Conservation (phyloP, 2,888 invertebrate genomes). For the Folsomia manolachei region DNA sequence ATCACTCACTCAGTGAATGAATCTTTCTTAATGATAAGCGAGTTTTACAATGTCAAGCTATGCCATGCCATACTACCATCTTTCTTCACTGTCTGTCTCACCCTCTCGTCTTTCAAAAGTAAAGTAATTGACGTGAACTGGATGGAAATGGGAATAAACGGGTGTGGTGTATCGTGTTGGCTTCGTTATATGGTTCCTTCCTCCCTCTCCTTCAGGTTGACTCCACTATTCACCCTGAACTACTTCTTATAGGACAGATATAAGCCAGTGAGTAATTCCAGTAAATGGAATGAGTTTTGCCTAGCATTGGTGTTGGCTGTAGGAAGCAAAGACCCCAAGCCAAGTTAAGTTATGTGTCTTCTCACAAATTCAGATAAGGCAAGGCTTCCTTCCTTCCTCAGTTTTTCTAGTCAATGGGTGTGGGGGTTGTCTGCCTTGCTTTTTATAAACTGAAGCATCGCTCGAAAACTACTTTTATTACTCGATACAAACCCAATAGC, state of each 20-base stretch:
- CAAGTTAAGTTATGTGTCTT: too few relatives aligned
- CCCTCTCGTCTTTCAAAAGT: not conserved
- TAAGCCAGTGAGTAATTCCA: too few relatives aligned
- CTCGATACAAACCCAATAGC: too few relatives aligned
- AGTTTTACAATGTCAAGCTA: too few relatives aligned
- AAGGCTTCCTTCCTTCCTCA: not conserved
- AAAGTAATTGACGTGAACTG: not conserved
- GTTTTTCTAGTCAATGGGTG: not conserved
- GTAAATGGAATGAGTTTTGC: not conserved
- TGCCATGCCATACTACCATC: too few relatives aligned
- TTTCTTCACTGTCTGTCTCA: not conserved
- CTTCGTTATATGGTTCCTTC: too few relatives aligned
- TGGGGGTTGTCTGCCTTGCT: not conserved
- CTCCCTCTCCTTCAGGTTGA: not conserved
- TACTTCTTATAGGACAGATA: not conserved
- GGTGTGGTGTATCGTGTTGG: not conserved
- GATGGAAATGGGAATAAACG: too few relatives aligned
- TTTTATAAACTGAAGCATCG: not conserved
- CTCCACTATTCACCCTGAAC: not conserved
- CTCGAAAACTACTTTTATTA: too few relatives aligned
- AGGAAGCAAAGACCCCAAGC: not conserved
- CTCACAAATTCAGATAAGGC: too few relatives aligned
- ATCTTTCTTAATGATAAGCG: too few relatives aligned
- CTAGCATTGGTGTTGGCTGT: too few relatives aligned
- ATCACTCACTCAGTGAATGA: conserved; percentile 1